These are phyloP conservation scores for Mechanitis messenoides DNA, from an alignment of 2,888 invertebrate species.

Conservation along the genomic window DNA sequence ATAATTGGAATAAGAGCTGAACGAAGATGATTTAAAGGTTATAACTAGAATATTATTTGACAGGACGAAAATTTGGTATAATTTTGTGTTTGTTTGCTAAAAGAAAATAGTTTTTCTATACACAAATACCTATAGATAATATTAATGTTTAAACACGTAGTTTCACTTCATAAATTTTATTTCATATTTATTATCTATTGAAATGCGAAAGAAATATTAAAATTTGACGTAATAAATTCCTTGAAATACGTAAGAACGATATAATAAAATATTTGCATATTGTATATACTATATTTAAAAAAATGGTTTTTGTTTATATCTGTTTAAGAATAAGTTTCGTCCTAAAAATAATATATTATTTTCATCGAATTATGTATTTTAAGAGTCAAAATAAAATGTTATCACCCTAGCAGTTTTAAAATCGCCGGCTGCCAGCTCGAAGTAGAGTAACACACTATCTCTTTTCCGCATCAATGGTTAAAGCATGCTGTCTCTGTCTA, in stretches of 20 bases:
- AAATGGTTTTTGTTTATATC: neutral
- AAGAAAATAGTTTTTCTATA: no score
- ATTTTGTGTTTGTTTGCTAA: no score
- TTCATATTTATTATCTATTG: neutral
- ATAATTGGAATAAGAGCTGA: no score
- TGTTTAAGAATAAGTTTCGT: neutral
- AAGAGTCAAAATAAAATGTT: neutral
- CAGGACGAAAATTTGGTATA: no score
- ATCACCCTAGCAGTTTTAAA: constrained; percentile 1
- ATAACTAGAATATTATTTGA: no score
- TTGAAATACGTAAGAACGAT: neutral
- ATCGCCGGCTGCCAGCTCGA: constrained; percentile 18
- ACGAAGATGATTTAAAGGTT: no score
- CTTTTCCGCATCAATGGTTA: constrained; percentile 18
- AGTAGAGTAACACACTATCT: constrained; percentile 16
- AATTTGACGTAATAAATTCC: neutral
- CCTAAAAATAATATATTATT: neutral
- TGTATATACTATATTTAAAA: neutral
- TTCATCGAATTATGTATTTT: neutral
- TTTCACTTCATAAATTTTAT: neutral
- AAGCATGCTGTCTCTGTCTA: constrained; percentile 21
- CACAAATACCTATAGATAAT: no score
- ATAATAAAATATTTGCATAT: neutral
- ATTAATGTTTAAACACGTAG: neutral
- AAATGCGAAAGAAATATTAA: no score